Conservation (phyloP, 2,113 vertebrate genomes). For the Sitta europaea region DNA sequence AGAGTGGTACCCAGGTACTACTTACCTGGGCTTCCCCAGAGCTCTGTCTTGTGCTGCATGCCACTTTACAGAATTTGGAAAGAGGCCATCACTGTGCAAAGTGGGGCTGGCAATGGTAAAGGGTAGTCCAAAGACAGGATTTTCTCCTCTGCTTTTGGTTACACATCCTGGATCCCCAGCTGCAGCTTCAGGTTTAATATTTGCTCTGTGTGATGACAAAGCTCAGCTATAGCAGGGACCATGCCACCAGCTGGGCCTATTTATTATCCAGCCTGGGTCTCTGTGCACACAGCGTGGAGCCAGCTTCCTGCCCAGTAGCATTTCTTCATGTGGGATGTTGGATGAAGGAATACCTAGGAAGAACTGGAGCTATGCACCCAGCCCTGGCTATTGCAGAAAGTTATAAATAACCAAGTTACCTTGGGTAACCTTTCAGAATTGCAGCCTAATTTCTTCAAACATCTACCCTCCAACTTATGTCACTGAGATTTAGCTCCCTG, state of each 20-base stretch:
- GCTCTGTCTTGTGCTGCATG: background rate
- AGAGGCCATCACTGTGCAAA: accelerated
- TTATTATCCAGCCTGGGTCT: background rate
- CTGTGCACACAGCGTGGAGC: background rate
- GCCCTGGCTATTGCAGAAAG: background rate
- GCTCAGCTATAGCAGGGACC: background rate
- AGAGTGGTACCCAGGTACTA: accelerated
- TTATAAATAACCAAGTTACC: background rate
- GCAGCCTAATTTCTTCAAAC: background rate
- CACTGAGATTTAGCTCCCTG: background rate
- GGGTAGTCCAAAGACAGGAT: background rate
- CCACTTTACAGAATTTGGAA: background rate
- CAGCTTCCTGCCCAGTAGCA: background rate
- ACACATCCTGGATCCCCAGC: background rate
- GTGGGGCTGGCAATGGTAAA: background rate
- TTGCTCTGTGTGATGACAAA: background rate
- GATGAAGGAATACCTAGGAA: background rate
- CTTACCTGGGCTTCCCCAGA: background rate
- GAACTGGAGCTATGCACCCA: background rate
- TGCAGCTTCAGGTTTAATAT: background rate
- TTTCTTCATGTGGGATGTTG: background rate
- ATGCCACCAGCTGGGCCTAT: background rate
- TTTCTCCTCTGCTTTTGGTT: background rate
- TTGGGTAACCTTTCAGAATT: background rate
- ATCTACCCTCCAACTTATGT: background rate